These are phyloP conservation scores for Romanogobio albipinnatus DNA, from an alignment of 2,113 vertebrate species.

Conservation along the genomic window DNA sequence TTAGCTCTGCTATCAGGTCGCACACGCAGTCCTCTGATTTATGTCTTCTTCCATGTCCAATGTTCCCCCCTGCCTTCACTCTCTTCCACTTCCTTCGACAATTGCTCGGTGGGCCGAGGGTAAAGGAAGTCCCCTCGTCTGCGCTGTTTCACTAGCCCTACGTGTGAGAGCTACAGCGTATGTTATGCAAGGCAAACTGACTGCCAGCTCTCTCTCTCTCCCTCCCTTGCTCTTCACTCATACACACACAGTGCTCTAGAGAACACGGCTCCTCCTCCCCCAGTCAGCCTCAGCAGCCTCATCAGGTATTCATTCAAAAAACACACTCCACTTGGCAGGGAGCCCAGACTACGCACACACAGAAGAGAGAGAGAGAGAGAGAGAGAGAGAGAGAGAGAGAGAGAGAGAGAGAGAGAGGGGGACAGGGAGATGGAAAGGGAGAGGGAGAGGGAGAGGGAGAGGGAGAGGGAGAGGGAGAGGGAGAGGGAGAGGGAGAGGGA, in stretches of 20 bases:
- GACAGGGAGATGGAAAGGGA: neutral
- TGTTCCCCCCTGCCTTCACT: constrained; percentile 30
- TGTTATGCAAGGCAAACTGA: constrained; percentile 82
- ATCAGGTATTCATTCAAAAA: constrained; percentile 96
- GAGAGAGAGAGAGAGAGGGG: constrained; percentile 29
- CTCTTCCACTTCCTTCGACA: constrained; percentile 53
- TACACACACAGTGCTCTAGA: constrained; percentile 77
- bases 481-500: constrained; percentile 44
- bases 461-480: constrained; percentile 36
- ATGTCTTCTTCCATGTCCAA: constrained; percentile 51
- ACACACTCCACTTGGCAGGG: constrained; percentile 81
- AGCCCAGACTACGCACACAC: constrained; percentile 75
- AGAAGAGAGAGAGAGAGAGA: constrained; percentile 38
- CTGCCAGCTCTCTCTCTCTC: constrained; percentile 80
- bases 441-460: constrained; percentile 28
- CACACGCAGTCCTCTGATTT: constrained; percentile 42
- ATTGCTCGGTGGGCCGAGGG: constrained; percentile 57
- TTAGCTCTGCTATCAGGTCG: constrained; percentile 52
- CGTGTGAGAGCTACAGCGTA: constrained; percentile 74
- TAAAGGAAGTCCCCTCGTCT: constrained; percentile 73
- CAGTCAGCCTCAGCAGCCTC: constrained; percentile 85
- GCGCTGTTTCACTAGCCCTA: constrained; percentile 74
- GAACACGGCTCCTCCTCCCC: constrained; percentile 78
- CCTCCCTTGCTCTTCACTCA: constrained; percentile 54
- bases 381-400: constrained; percentile 53